Base-by-base conservation (phyloP, 2,113 vertebrate genomes). In the Otis tarda region DNA sequence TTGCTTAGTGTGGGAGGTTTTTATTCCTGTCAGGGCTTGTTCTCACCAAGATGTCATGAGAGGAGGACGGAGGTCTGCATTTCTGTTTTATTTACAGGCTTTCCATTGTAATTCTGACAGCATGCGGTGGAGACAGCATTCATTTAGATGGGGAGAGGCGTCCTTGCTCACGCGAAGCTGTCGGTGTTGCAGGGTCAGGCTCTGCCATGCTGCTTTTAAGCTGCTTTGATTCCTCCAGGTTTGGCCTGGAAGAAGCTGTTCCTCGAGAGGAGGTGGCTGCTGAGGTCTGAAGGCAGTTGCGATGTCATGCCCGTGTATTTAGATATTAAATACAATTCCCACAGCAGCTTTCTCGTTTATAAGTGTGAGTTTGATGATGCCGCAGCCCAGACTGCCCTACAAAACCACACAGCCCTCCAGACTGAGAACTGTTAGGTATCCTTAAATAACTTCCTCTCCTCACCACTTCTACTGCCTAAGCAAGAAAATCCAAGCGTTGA, bases 21-120 rank as follows among this genome's bases (percentile, higher is more conserved):
- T 85, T 43, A 87, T 94, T 92, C 84, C 85, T 96, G 93, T 91
- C 93, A 95, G 90, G 93, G 78, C 94, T 91, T 90, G 94, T 94
- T 96, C 93, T 95, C 84, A 87, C 87, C 70, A 17, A 87, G 74
- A 67, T 87, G 93, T 94, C 93, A 67, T 12, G 83, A 93, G 91
- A 94, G 65, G 87, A 89, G 92, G 93, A 74, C 93, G 73, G 80
- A 84, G 90, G 87, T 83, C 96, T 97, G 85, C 88, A 12, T 73
- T 93, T 95, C 57, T 59, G 65, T 82, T 94, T 94, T 92, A 89
- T 93, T 96, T 95, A 96, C 47, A 14, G 86, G 83, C 60, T 93
- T 79, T 77, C 86, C 61, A 33, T 87, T 77, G 92, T 91, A 31
- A 88, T 92, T 96, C 92, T 87, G 89, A 52, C 86, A 87, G 93